Evolutionary conservation across 2,888 invertebrate genomes (phyloP).

Genomic region (Caenorhabditis drosophilae): DNA sequence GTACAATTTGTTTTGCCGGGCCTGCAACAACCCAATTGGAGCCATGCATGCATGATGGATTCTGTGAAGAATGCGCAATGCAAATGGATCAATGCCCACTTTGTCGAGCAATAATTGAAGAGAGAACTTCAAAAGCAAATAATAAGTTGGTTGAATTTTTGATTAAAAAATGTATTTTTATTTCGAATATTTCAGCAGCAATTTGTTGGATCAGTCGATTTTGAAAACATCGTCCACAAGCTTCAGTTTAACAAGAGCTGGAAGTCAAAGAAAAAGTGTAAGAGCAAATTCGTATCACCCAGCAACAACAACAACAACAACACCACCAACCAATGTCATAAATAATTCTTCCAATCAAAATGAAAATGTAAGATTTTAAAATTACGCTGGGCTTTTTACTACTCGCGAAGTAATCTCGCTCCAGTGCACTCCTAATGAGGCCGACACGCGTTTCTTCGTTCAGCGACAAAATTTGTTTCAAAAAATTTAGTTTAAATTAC

Average conservation of each 20-base stretch:
- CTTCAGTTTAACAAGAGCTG: background rate
- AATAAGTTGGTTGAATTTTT: conserved; percentile 6
- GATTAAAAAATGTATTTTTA: background rate
- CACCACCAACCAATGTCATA: too few species aligned
- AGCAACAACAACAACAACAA: background rate
- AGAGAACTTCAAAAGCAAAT: conserved; percentile 30
- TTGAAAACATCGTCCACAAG: background rate
- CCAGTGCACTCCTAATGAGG: too few species aligned
- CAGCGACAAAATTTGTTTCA: too few species aligned
- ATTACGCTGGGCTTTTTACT: too few species aligned
- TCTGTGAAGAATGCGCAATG: conserved; percentile 81
- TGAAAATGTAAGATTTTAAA: too few species aligned
- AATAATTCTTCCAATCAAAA: too few species aligned
- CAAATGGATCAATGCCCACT: conserved; percentile 85
- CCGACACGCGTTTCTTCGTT: too few species aligned
- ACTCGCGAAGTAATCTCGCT: too few species aligned
- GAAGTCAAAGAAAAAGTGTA: conserved; percentile 22
- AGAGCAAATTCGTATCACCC: conserved; percentile 15
- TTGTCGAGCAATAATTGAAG: conserved; percentile 79
- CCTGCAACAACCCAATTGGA: conserved; percentile 79
- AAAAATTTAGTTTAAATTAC: too few species aligned
- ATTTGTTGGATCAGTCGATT: conserved; percentile 3
- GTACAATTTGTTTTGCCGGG: conserved; percentile 85
- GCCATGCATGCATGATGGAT: conserved; percentile 86
- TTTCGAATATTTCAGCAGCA: conserved; percentile 1